These are phyloP conservation scores for Chymomyza caudatula DNA, from an alignment of 2,888 invertebrate genomes.

Conservation along the genomic window DNA sequence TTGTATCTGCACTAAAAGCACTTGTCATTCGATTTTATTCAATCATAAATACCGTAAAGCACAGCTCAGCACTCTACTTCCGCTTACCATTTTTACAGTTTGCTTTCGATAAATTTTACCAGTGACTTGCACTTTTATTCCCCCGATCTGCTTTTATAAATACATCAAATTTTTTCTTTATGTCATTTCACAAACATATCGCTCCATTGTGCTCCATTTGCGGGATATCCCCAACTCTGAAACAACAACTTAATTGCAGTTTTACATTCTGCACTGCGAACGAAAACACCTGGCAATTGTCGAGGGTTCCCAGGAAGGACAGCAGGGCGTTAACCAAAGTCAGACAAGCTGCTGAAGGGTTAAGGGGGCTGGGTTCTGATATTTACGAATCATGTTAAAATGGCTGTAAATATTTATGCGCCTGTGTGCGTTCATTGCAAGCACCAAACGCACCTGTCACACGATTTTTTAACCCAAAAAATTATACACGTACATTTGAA, in stretches of 20 bases:
- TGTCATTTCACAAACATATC: neutral
- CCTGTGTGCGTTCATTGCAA: slow-evolving; percentile 28
- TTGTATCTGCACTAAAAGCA: neutral
- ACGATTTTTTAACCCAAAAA: neutral
- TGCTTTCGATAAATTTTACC: neutral
- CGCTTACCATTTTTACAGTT: neutral
- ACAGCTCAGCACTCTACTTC: neutral
- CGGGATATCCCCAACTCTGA: neutral
- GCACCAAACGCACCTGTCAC: slow-evolving; percentile 42
- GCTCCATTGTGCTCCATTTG: neutral
- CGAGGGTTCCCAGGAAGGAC: neutral
- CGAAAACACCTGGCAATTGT: slow-evolving; percentile 47
- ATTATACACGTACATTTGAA: slow-evolving; percentile 35
- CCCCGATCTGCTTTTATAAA: neutral
- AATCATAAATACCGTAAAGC: neutral
- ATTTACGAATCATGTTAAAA: slow-evolving; percentile 59
- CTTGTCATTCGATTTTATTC: neutral
- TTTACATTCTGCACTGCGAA: slow-evolving; percentile 62
- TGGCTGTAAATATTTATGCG: slow-evolving; percentile 64
- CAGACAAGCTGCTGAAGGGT: neutral
- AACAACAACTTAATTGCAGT: slow-evolving; percentile 65
- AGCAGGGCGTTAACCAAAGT: neutral
- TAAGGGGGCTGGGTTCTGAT: neutral
- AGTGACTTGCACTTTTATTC: neutral
- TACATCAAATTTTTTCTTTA: neutral